Base-by-base conservation (phyloP, 1,140 invertebrate species). In the Cotesia glomerata region DNA sequence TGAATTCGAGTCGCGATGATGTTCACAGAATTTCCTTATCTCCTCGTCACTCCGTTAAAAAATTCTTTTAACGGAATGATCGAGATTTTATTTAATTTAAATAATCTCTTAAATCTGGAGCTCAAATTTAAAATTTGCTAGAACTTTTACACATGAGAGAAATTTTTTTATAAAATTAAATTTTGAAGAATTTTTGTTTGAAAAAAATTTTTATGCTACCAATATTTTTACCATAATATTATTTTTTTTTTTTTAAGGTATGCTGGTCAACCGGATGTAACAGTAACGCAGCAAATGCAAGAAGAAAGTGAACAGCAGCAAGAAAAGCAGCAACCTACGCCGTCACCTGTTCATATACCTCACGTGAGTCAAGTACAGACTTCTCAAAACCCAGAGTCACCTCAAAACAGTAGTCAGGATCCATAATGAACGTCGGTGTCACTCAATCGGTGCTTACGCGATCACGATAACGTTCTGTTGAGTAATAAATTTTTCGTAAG, bases 351-450 rank as follows among this genome's bases (percentile, higher is more conserved):
- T 13, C 69, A 73, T 32, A 69, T 67, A 69, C 16, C 61, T 59
- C 71, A 73, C 8, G 14, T 67, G 5, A 73, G 49, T 11, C 80
- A 81, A 67, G 71, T 80, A 74, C 79, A 79, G 51, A 81, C 65
- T 67, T 77, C 79, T 18, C 81, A 84, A 61, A 84, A 77, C 75
- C 18, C 11, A 16, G 84, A 85, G 56, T 79, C 80, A n/a, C 74
- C 82, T 54, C 81, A 85, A 76, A 82, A 80, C 66, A 82, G 78
- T 51, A 86, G 74, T 74, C 85, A 85, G 80, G 82, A 86, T 83
- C 81, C 84, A 86, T 86, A 87, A 85, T 87, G 84, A 82, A 83
- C 73, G 69, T 74, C 81, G 66, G 77, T 75, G 58, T 62, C 70
- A 18, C 73, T 59, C 39, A 26, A 64, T 66, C 62, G 54, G 36